Conservation (phyloP, 1,140 invertebrate species). For the Diploscapter pachys region DNA sequence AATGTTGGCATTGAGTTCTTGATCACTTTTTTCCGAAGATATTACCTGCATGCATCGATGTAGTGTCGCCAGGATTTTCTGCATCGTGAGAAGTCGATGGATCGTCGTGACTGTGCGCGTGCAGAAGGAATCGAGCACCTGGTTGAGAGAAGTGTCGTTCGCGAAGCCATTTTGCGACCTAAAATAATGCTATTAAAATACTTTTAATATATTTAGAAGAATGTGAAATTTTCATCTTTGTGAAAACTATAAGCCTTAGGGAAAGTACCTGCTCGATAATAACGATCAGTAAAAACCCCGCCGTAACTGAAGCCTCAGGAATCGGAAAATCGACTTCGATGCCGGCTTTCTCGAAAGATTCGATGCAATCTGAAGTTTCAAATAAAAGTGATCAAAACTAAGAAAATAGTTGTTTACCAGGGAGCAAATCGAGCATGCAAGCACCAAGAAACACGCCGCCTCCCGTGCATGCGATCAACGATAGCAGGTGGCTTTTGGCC, state of each 20-base stretch:
- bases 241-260: conserved; percentile 1
- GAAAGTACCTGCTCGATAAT: conserved; percentile 49
- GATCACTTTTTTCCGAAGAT: too few relatives aligned
- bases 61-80: neutral
- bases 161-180: conserved; percentile 9
- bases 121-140: conserved; percentile 30
- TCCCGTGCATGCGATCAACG: conserved; percentile 29
- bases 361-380: conserved; percentile 8
- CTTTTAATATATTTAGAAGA: conserved; percentile 1
- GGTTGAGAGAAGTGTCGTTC: conserved; percentile 22
- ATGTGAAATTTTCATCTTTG: conserved; percentile 1
- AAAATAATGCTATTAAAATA: neutral
- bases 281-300: conserved; percentile 53
- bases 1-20: too few relatives aligned
- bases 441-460: conserved; percentile 54
- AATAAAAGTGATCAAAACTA: conserved; percentile 6
- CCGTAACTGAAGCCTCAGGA: conserved; percentile 46
- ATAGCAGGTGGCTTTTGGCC: conserved; percentile 29
- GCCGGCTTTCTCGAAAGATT: conserved; percentile 37
- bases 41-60: too few relatives aligned
- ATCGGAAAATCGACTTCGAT: conserved; percentile 45
- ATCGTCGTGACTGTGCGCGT: conserved; percentile 46
- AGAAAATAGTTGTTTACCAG: conserved; percentile 37
- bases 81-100: conserved; percentile 21
- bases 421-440: conserved; percentile 53